Percentiles rank a stretch among this genome's conserved stretches.
Evolutionary conservation across 2,113 vertebrate species (phyloP).

Genomic region (Tragulus kanchil): DNA sequence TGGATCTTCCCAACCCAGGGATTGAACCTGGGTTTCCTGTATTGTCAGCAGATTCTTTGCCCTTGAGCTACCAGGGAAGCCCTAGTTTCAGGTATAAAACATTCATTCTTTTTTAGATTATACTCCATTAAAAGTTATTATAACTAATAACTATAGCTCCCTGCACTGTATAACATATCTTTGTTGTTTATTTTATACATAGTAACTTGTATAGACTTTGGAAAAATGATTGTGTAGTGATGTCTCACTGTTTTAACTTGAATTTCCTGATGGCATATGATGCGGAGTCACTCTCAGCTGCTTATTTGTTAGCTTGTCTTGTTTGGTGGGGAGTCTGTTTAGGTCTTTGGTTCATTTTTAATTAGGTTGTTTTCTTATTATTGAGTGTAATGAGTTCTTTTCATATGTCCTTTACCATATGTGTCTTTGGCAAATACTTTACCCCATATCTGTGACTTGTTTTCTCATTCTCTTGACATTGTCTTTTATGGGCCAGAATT

Average conservation of each 20-base stretch:
- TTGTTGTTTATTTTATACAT: neutral
- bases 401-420: neutral
- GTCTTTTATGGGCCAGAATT: neutral
- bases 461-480: neutral
- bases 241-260: neutral
- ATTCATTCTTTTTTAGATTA: neutral
- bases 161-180: accelerated
- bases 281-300: neutral
- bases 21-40: too few species aligned
- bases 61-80: too few species aligned
- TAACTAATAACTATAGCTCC: neutral
- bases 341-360: neutral
- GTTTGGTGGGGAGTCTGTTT: neutral
- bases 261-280: neutral
- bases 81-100: neutral
- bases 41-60: too few species aligned
- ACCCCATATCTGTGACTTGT: neutral
- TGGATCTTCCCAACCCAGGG: too few species aligned
- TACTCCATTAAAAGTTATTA: neutral
- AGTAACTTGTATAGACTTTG: neutral
- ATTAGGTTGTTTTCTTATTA: neutral
- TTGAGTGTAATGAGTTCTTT: neutral
- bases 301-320: neutral
- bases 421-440: neutral
- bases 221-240: neutral